phyloP scores from a whole-genome alignment of 2,888 invertebrate genomes.

The Drosophila nigritarsus region DNA sequence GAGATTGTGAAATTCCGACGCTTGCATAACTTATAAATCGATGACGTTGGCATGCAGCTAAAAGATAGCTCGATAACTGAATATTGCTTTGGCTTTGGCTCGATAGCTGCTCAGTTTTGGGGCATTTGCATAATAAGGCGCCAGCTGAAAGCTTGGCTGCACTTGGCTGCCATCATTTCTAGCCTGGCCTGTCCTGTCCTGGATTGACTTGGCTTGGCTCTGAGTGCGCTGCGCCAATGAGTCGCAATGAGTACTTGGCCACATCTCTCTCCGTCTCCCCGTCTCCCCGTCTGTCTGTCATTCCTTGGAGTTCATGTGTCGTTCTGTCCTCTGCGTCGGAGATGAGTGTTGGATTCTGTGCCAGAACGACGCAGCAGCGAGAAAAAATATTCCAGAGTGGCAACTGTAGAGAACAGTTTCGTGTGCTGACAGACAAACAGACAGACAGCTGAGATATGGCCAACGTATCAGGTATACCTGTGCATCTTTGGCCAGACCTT shows the following conservation, averaged over 20 bases:
- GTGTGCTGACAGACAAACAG: constrained; percentile 56
- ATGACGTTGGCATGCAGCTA: constrained; percentile 73
- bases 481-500: background rate
- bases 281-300: background rate
- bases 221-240: constrained; percentile 56
- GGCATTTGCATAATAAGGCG: constrained; percentile 76
- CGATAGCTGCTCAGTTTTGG: constrained; percentile 31
- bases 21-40: constrained; percentile 79
- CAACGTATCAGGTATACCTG: constrained; percentile 43
- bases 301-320: constrained; percentile 2
- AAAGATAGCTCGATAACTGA: constrained; percentile 10
- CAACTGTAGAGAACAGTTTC: constrained; percentile 54
- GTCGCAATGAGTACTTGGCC: constrained; percentile 53
- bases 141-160: constrained; percentile 65
- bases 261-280: constrained; percentile 13
- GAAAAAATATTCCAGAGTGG: constrained; percentile 58
- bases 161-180: constrained; percentile 41
- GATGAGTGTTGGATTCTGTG: constrained; percentile 62
- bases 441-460: constrained; percentile 52
- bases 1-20: constrained; percentile 24
- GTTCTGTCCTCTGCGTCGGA: constrained; percentile 13
- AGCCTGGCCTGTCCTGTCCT: constrained; percentile 2
- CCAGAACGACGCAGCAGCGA: constrained; percentile 68
- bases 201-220: constrained; percentile 1
- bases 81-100: constrained; percentile 5